These are phyloP conservation scores for Ridgeia piscesae DNA, from an alignment of 1,140 invertebrate species.

Conservation along the genomic window DNA sequence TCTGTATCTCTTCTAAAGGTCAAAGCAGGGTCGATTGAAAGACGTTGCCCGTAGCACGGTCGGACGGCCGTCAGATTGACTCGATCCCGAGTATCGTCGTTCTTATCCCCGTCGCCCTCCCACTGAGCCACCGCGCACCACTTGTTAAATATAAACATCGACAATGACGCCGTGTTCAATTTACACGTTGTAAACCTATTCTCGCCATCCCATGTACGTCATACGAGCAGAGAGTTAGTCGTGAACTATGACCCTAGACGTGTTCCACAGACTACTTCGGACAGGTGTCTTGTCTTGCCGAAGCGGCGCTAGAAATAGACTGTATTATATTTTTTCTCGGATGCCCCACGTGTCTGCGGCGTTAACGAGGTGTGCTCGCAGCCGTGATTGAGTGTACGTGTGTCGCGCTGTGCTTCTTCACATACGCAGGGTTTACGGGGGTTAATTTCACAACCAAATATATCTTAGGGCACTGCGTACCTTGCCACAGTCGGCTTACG, in stretches of 20 bases:
- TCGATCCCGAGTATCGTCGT: no score
- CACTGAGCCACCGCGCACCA: no score
- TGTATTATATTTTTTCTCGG: not conserved
- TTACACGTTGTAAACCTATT: not conserved
- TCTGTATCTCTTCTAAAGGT: no score
- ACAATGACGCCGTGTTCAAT: not conserved
- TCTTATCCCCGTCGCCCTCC: no score
- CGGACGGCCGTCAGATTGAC: no score
- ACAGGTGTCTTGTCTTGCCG: not conserved
- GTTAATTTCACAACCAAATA: not conserved
- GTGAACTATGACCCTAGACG: not conserved
- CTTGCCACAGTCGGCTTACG: not conserved
- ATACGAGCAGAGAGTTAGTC: not conserved
- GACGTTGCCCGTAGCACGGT: no score
- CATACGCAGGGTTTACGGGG: not conserved
- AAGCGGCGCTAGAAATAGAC: not conserved
- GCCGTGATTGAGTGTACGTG: not conserved
- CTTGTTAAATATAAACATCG: not conserved
- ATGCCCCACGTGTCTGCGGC: not conserved
- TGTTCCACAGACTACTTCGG: not conserved
- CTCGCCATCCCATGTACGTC: not conserved
- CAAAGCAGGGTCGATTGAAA: no score
- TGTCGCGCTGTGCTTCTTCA: not conserved
- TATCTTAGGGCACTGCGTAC: not conserved
- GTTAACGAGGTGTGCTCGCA: not conserved